Conservation (phyloP, 2,888 invertebrate species). For the Noctua comes region DNA sequence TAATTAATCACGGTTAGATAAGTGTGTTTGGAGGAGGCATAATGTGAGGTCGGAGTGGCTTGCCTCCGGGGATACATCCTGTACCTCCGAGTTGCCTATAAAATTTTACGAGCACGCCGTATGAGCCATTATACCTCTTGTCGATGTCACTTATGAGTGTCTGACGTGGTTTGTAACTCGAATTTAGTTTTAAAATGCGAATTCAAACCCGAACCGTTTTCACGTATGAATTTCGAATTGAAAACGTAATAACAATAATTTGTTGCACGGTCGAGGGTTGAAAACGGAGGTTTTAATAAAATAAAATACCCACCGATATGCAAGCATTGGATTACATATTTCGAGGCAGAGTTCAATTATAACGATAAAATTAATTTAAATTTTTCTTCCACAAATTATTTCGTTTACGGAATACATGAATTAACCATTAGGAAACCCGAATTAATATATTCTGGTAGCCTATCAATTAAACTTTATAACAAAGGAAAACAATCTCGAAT, state of each 20-base stretch:
- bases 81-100: constrained; percentile 81
- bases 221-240: constrained; percentile 42
- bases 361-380: not conserved
- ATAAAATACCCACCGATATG: constrained; percentile 6
- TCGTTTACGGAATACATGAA: constrained; percentile 17
- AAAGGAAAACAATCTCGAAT: constrained; percentile 56
- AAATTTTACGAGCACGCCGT: constrained; percentile 87
- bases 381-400: constrained; percentile 5
- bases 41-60: constrained; percentile 77
- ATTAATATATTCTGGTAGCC: constrained; percentile 38
- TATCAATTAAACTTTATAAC: constrained; percentile 47
- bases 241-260: constrained; percentile 37
- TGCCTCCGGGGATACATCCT: constrained; percentile 80
- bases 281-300: constrained; percentile 17
- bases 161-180: constrained; percentile 79
- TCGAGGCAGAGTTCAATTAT: constrained; percentile 11
- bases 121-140: constrained; percentile 85
- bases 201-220: constrained; percentile 41
- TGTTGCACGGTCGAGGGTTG: not conserved
- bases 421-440: constrained; percentile 25
- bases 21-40: constrained; percentile 81
- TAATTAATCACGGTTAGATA: constrained; percentile 87
- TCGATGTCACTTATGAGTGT: constrained; percentile 83
- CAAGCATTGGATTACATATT: constrained; percentile 29
- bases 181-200: constrained; percentile 70